Base-by-base conservation (phyloP, 2,113 vertebrate genomes). In the Hassar affinis region DNA sequence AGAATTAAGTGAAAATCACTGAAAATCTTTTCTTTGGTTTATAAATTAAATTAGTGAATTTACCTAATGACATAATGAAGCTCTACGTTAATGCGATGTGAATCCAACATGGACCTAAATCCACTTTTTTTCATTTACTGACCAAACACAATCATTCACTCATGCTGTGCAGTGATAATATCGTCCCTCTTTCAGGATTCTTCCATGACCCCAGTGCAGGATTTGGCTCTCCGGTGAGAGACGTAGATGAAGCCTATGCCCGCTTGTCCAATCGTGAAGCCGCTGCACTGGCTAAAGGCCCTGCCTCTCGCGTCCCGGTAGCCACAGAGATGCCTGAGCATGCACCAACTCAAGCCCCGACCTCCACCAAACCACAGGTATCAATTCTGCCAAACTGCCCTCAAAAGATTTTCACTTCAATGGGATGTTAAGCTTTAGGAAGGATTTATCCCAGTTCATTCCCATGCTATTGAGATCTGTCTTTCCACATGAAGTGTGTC, bases 341-440 rank as follows among this genome's bases (percentile, higher is more conserved):
- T 89, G 94, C 95, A 88, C 93, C 95, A 82, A 93, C 94, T 54
- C 90, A 94, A 87, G 93, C 95, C 25, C 93, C 94, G 59, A 93
- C 95, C n/a, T 95, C 96, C 77, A 93, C 94, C 85, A 93, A 92
- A 88, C 91, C 95, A 74, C 95, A 96, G 97, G 95, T 97, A 96
- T 92, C 92, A 85, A 80, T 49, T 80, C 42, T 17, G 51, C 78
- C 20, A 30, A 74, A 49, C 35, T 42, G 42, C 18, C 84, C 22
- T 62, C 80, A 71, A 85, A 85, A 68, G 59, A 61, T 83, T 59
- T 85, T 82, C 75, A n/a, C 9, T 62, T 78, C 61, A 79, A 38
- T 79, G 56, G 52, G 61, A 49, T 54, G 61, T 72, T 69, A 47
- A 76, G 62, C 72, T 47, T 56, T 35, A 18, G 54, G 62, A 81